phyloP scores from a whole-genome alignment of 2,113 vertebrate species.

The Coturnix japonica region DNA sequence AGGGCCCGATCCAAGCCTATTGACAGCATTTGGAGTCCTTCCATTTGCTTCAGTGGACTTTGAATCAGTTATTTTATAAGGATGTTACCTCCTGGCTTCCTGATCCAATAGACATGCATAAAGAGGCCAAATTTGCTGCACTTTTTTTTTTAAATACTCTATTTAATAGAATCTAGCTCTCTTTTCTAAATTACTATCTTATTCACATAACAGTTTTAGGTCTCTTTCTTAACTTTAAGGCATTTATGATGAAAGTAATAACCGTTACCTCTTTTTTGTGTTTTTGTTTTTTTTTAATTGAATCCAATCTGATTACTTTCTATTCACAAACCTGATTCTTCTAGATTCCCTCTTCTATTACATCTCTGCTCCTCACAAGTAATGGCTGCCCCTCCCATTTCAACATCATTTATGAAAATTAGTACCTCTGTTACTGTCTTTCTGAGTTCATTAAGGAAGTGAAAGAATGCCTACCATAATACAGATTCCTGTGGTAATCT shows the following conservation, averaged over 20 bases:
- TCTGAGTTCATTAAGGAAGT: background rate
- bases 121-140: slow-evolving; percentile 41
- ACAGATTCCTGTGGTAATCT: background rate
- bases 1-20: slow-evolving; percentile 70
- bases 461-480: background rate
- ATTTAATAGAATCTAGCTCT: background rate
- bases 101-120: background rate
- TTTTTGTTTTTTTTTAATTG: background rate
- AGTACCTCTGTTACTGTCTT: background rate
- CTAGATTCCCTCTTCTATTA: background rate
- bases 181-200: background rate
- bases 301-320: background rate
- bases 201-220: background rate
- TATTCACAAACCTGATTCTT: background rate
- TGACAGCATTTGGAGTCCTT: slow-evolving; percentile 59
- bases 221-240: background rate
- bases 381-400: background rate
- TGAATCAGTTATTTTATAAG: slow-evolving; percentile 67
- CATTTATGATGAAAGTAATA: background rate
- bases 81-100: slow-evolving; percentile 65
- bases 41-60: slow-evolving; percentile 61
- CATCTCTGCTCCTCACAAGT: background rate
- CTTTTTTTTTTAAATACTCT: background rate
- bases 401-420: background rate
- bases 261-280: background rate